Base-by-base conservation (phyloP, 2,113 vertebrate species). In the Polyodon spathula region DNA sequence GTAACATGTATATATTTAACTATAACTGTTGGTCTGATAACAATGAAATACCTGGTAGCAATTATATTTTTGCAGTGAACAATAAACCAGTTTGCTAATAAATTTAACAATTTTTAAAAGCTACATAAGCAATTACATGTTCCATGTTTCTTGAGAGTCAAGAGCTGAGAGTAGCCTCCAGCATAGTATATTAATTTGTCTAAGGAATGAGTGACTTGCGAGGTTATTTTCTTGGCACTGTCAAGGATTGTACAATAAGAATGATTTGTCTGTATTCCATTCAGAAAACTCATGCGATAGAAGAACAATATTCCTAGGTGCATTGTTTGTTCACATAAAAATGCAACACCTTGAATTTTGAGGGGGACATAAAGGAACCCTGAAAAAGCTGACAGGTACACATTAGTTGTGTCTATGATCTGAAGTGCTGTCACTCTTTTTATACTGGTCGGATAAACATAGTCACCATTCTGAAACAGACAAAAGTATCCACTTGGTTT, bases 101-200 rank as follows among this genome's bases (percentile, higher is more conserved):
- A 61, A 61, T 51, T 10, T 14, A 14, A 12, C 46, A 50, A 50
- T 50, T 50, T 50, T 50, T 50, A 50, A 50, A 50, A n/a, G 46
- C 46, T 50, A n/a, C 52, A 56, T 40, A 62, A 39, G 37, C 9
- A 51, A 63, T 63, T 51, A 58, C 38, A 57, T 56, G 40, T 38
- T 14, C 39, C 17, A 40, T 48, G 27, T 56, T 63, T 50, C 43
- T 39, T 57, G 54, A 56, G 17, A 50, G 37, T 40, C 17, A 56
- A n/a, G 54, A 54, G 40, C 44, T 48, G 14, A 40, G 15, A 38
- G 12, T 15, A 39, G 46, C 44, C 37, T 6, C 56, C 17, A 10
- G 38, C 55, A n/a, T 11, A 16, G 51, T 38, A 58, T 11, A 58
- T 63, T 58, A 63, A 63, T 63, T 63, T 43, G 62, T 40, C 62